A percentile compares a stretch with the other conserved stretches of the same genome.
Evolutionary conservation across 2,888 invertebrate species (phyloP).

Genomic region (Amiota minor): DNA sequence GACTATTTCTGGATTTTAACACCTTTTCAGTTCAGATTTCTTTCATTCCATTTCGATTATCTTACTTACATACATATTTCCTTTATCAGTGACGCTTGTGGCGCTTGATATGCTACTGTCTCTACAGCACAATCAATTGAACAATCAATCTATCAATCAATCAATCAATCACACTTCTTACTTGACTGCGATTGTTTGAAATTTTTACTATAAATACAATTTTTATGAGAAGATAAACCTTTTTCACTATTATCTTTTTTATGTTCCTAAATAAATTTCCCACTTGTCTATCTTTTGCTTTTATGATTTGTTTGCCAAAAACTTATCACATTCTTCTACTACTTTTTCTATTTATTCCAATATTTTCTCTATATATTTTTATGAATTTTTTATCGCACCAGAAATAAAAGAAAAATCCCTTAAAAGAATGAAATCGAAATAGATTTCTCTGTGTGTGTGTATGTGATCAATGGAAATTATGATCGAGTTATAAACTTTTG

Average conservation of each 20-base stretch:
- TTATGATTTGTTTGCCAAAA: not conserved
- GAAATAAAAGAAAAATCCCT: too few species aligned
- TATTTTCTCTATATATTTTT: constrained; percentile 11
- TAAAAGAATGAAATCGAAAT: too few species aligned
- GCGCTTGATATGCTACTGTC: too few species aligned
- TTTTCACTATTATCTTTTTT: too few species aligned
- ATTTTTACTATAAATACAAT: constrained; percentile 64
- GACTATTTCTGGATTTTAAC: too few species aligned
- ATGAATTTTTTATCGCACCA: constrained; percentile 8
- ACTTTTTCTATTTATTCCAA: not conserved
- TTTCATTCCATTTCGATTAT: not conserved
- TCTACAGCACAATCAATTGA: not conserved
- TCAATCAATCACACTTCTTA: constrained; percentile 20
- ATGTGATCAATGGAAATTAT: constrained; percentile 20
- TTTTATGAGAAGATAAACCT: constrained; percentile 41
- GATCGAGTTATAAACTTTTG: constrained; percentile 12
- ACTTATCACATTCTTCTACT: constrained; percentile 1
- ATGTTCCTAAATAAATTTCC: not conserved
- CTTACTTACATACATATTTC: not conserved
- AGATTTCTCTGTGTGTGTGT: too few species aligned
- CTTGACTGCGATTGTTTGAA: constrained; percentile 54
- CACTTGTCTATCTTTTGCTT: not conserved
- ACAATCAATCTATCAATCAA: constrained; percentile 54
- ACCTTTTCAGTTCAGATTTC: too few species aligned
- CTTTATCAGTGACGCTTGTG: too few species aligned